Evolutionary conservation across 1,140 invertebrate species (phyloP), one percentile per base, ranked within the genome.

Genomic region (Teleopsis dalmanni): DNA sequence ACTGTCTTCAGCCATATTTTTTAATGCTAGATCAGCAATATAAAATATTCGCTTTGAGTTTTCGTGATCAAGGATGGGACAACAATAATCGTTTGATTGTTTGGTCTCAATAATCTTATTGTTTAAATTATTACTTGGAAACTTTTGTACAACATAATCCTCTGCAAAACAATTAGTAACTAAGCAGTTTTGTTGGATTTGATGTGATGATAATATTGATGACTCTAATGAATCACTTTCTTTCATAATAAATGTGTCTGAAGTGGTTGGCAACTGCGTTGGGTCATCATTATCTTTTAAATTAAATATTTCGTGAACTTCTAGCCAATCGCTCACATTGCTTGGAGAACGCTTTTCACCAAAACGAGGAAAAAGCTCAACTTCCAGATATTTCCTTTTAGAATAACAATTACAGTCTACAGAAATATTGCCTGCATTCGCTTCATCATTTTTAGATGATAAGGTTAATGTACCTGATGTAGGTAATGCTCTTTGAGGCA

Each of bases 241-340:
- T 38, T 6, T 22, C 21, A 10, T 38, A 6, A 23, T 38, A 5
- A 38, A 38, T 6, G 19, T 13, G 22, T 22, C 37, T 23, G 14
- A n/a, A 11, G 22, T 11, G 19, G 47, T 16, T 4, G 45, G 45
- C 10, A 46, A 2, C 23, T 27, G 29, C 2, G 43, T 27, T 18
- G 43, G 33, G n/a, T 22, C 21, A 8, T 47, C 34, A 34, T 36
- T 35, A 16, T 52, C 54, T 3, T 42, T 22, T 8, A 21, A 45
- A 42, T 65, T 53, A 25, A 68, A 68, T 6, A 70, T 50, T 44
- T 70, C 66, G 23, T 70, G 67, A 40, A 69, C 45, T 42, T 70
- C 67, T 31, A 70, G 55, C 67, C 67, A 70, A 51, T 70, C 66
- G 47, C 57, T 54, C 6, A 70, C 67, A 35, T 70, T 67, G 52